Evolutionary conservation across 2,888 invertebrate genomes (phyloP).

Genomic region (Elegia similella): DNA sequence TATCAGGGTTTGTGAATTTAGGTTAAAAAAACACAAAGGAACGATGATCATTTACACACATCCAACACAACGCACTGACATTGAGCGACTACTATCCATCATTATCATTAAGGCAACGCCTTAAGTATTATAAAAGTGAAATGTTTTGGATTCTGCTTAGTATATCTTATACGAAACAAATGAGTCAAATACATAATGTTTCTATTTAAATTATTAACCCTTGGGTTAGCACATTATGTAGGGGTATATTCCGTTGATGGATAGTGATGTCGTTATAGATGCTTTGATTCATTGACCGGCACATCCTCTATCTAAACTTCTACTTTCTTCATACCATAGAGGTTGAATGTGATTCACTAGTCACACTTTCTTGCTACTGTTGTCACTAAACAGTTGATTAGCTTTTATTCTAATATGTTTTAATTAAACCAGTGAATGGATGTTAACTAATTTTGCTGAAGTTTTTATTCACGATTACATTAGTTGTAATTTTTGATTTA

Average conservation of each 20-base stretch:
- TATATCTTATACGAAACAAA: background rate
- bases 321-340: conserved; percentile 57
- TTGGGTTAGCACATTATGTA: background rate
- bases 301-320: conserved; percentile 61
- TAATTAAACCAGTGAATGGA: conserved; percentile 38
- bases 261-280: conserved; percentile 46
- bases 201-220: background rate
- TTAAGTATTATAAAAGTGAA: background rate
- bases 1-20: conserved; percentile 1
- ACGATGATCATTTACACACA: conserved; percentile 27
- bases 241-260: conserved; percentile 36
- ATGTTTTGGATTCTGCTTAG: background rate
- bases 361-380: conserved; percentile 66
- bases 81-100: conserved; percentile 49
- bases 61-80: conserved; percentile 53
- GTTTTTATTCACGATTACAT: conserved; percentile 15
- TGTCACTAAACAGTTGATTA: conserved; percentile 76
- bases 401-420: conserved; percentile 59
- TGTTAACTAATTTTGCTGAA: conserved; percentile 39
- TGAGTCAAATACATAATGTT: background rate
- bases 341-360: conserved; percentile 58
- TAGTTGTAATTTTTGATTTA: conserved; percentile 2
- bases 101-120: conserved; percentile 20
- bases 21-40: conserved; percentile 11
- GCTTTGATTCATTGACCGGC: conserved; percentile 65